phyloP scores from a whole-genome alignment of 1,140 invertebrate genomes.

The Drosophila tropicalis region DNA sequence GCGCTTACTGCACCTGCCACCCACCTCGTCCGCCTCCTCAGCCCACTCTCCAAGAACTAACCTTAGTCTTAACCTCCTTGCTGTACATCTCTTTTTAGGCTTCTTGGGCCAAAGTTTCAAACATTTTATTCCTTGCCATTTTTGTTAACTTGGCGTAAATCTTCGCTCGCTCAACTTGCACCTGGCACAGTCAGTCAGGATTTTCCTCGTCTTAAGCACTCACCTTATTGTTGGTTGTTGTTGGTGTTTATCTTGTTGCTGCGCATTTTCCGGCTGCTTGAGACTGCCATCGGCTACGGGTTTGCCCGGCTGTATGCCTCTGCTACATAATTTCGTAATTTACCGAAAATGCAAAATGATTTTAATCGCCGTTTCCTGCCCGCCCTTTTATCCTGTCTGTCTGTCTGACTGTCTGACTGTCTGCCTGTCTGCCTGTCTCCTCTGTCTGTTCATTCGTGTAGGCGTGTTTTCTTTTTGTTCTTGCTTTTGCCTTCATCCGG shows the following conservation, averaged over 20 bases:
- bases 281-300: background rate
- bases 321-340: slow-evolving; percentile 77
- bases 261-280: slow-evolving; percentile 71
- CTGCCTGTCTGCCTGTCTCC: too few relatives aligned
- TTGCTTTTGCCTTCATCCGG: slow-evolving; percentile 17
- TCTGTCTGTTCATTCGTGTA: background rate
- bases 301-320: slow-evolving; percentile 7
- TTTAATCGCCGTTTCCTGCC: slow-evolving; percentile 71
- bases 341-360: slow-evolving; percentile 71
- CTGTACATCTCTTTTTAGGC: slow-evolving; percentile 3
- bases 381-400: background rate
- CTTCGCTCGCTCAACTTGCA: slow-evolving; percentile 45
- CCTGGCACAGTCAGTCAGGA: slow-evolving; percentile 45
- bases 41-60: slow-evolving; percentile 11
- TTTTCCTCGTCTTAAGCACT: slow-evolving; percentile 31
- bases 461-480: slow-evolving; percentile 21
- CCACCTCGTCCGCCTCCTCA: background rate
- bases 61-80: slow-evolving; percentile 1
- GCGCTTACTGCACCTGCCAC: slow-evolving; percentile 15
- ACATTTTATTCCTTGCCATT: slow-evolving; percentile 37
- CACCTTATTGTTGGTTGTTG: slow-evolving; percentile 2
- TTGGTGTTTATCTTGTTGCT: slow-evolving; percentile 30
- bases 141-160: slow-evolving; percentile 50
- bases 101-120: slow-evolving; percentile 53
- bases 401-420: too few relatives aligned